Conservation (phyloP, 2,797 vertebrate genomes). For the Xyrichtys novacula region DNA sequence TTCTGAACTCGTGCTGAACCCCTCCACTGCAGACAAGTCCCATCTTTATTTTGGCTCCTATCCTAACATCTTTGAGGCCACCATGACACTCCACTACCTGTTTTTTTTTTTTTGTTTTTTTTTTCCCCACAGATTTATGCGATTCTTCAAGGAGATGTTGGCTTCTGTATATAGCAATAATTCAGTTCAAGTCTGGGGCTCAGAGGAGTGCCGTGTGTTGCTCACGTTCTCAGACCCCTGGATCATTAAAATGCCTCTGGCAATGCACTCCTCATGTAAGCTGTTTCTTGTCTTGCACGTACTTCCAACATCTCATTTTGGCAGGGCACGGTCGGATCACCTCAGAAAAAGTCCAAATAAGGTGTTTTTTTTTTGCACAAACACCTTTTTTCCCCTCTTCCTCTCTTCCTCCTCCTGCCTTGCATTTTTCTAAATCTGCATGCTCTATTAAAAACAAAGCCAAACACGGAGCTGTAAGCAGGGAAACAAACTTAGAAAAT, state of each 20-base stretch:
- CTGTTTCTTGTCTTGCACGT: slow-evolving; percentile 73
- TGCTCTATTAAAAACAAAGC: slow-evolving; percentile 63
- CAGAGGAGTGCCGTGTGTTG: slow-evolving; percentile 52
- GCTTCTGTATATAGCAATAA: slow-evolving; percentile 63
- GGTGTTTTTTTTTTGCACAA: slow-evolving; percentile 67
- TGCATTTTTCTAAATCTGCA: slow-evolving; percentile 63
- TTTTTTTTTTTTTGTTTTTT: neutral
- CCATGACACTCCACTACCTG: slow-evolving; percentile 23
- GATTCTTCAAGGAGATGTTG: slow-evolving; percentile 38
- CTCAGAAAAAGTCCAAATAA: slow-evolving; percentile 79
- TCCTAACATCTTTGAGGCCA: slow-evolving; percentile 40
- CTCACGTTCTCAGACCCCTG: slow-evolving; percentile 49
- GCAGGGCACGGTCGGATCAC: slow-evolving; percentile 55
- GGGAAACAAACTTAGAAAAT: slow-evolving; percentile 65
- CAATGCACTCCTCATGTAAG: slow-evolving; percentile 62
- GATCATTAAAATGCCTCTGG: slow-evolving; percentile 77
- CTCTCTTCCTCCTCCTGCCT: slow-evolving; percentile 9
- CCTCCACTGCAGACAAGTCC: slow-evolving; percentile 1
- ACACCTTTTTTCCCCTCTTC: slow-evolving; percentile 31
- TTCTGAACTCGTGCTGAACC: slow-evolving; percentile 40
- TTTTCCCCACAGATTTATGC: slow-evolving; percentile 44
- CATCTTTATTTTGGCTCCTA: neutral
- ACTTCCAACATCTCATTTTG: slow-evolving; percentile 67
- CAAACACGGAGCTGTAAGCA: slow-evolving; percentile 64
- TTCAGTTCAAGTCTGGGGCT: slow-evolving; percentile 68